Conservation (phyloP, 2,888 invertebrate genomes). For the Amphiduros pacificus region DNA sequence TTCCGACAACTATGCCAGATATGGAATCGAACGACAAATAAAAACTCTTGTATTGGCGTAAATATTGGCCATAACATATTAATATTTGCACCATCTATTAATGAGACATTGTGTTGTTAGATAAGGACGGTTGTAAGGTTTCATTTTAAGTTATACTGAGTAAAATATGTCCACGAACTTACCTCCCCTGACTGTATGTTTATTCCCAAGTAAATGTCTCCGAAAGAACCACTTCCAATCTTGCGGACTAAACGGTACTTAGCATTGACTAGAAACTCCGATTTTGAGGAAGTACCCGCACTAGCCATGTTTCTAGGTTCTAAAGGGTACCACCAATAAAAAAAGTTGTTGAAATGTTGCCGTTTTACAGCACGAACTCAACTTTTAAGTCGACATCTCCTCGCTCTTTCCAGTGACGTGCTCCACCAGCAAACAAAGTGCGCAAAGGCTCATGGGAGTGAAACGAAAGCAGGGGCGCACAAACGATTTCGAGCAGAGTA, state of each 20-base stretch:
- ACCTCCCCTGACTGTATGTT: slow-evolving; percentile 57
- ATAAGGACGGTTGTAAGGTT: not conserved
- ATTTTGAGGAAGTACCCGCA: slow-evolving; percentile 36
- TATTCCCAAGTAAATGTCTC: slow-evolving; percentile 58
- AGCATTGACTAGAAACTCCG: slow-evolving; percentile 56
- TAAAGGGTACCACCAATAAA: slow-evolving; percentile 1
- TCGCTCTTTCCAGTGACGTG: slow-evolving; percentile 13
- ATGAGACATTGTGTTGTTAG: not conserved
- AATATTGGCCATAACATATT: no score
- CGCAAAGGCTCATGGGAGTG: slow-evolving; percentile 12
- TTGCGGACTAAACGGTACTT: slow-evolving; percentile 58
- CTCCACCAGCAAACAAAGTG: slow-evolving; percentile 17
- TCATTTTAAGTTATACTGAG: not conserved
- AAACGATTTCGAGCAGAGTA: no score
- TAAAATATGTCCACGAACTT: slow-evolving; percentile 18
- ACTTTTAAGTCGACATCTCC: slow-evolving; percentile 3
- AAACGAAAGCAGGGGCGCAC: no score
- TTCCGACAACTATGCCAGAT: no score
- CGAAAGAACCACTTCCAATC: slow-evolving; percentile 59
- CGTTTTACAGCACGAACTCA: slow-evolving; percentile 2
- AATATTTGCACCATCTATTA: no score
- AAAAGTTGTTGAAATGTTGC: not conserved
- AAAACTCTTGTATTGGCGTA: no score
- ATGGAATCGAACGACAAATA: no score
- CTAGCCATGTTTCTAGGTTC: slow-evolving; percentile 18